Evolutionary conservation across 2,797 vertebrate species (phyloP).

Genomic region (Bradypodion ventrale): DNA sequence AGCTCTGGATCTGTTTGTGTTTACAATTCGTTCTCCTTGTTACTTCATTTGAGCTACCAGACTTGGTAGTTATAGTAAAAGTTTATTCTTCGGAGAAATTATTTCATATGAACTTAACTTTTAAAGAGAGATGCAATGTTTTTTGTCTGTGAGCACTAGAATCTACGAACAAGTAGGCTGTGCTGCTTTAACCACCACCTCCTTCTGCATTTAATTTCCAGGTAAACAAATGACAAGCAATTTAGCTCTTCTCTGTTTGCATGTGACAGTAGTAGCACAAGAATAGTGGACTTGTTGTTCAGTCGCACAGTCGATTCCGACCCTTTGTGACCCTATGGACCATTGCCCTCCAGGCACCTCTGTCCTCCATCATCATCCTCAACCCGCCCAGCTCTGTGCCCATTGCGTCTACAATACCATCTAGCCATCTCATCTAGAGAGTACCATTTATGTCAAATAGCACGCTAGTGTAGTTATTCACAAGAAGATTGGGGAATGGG

Average conservation of each 20-base stretch:
- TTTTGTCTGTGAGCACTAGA: neutral
- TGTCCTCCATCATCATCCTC: too few relatives aligned
- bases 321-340: too few relatives aligned
- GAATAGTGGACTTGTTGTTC: neutral
- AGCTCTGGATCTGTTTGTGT: conserved; percentile 4
- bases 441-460: neutral
- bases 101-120: conserved; percentile 51
- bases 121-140: neutral
- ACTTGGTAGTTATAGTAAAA: neutral
- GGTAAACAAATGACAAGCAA: neutral
- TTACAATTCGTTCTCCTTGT: neutral
- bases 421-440: too few relatives aligned
- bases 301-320: too few relatives aligned
- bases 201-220: neutral
- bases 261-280: neutral
- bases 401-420: too few relatives aligned
- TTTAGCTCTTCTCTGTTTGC: neutral
- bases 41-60: conserved; percentile 4
- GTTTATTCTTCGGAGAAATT: neutral
- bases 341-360: too few relatives aligned
- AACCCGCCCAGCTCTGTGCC: too few relatives aligned
- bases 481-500: neutral
- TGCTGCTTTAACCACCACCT: neutral
- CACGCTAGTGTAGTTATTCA: neutral
- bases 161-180: neutral